phyloP scores from a whole-genome alignment of 2,888 invertebrate genomes.

The Diplazon laetatorius region DNA sequence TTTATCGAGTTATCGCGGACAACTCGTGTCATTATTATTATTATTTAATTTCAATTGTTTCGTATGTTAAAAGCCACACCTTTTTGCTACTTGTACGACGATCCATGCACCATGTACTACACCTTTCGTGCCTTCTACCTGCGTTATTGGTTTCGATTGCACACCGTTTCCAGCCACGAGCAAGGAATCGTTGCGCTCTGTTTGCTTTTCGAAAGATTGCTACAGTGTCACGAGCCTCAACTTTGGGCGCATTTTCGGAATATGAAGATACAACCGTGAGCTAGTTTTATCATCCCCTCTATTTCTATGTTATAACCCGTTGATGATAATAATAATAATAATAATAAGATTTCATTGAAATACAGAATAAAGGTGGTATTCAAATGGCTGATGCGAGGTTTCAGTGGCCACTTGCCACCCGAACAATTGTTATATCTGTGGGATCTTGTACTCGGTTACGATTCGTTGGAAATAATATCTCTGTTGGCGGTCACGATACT shows the following conservation, averaged over 20 bases:
- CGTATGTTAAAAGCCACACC: constrained; percentile 90
- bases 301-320: no score
- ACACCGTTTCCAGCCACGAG: constrained; percentile 95
- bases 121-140: constrained; percentile 96
- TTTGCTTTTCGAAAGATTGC: constrained; percentile 92
- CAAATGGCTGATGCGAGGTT: constrained; percentile 98
- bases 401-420: constrained; percentile 96
- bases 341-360: no score
- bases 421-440: constrained; percentile 96
- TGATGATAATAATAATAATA: no score
- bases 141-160: constrained; percentile 95
- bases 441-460: constrained; percentile 96
- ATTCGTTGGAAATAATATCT: constrained; percentile 94
- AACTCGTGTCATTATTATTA: neutral
- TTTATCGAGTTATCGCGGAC: no score
- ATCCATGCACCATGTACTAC: constrained; percentile 93
- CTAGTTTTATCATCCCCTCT: constrained; percentile 71
- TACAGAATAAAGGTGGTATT: constrained; percentile 93
- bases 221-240: constrained; percentile 95
- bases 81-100: constrained; percentile 96
- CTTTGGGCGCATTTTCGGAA: constrained; percentile 96
- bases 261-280: constrained; percentile 95
- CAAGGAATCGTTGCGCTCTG: constrained; percentile 96
- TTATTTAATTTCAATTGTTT: neutral
- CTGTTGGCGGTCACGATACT: constrained; percentile 93